phyloP scores from a whole-genome alignment of 2,888 invertebrate genomes.

The Erebia epiphron region DNA sequence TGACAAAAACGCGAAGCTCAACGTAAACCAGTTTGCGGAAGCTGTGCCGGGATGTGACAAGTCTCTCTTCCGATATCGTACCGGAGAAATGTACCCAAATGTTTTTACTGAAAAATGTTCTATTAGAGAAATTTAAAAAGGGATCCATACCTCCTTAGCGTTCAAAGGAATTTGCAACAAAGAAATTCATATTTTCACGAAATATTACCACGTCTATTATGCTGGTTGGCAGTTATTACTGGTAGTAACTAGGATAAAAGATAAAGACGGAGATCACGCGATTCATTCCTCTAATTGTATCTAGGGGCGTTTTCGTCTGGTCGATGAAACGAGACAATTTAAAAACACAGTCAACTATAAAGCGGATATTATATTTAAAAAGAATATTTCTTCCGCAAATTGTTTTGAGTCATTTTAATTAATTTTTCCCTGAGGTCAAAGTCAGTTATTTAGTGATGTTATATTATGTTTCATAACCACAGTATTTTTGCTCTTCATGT shows the following conservation, averaged over 20 bases:
- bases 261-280: conserved; percentile 67
- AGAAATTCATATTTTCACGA: conserved; percentile 52
- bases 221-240: conserved; percentile 59
- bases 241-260: conserved; percentile 59
- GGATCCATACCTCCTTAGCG: conserved; percentile 32
- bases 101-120: conserved; percentile 30
- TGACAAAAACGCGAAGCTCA: conserved; percentile 61
- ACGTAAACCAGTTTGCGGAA: conserved; percentile 61
- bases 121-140: conserved; percentile 27
- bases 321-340: conserved; percentile 45
- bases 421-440: conserved; percentile 22
- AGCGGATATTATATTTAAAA: conserved; percentile 41
- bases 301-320: conserved; percentile 50
- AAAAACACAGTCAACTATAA: conserved; percentile 38
- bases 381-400: conserved; percentile 29
- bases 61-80: conserved; percentile 36
- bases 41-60: conserved; percentile 43
- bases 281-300: conserved; percentile 71
- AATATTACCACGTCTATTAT: conserved; percentile 58
- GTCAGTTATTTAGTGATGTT: conserved; percentile 10
- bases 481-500: neutral
- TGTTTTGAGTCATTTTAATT: conserved; percentile 30
- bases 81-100: conserved; percentile 30
- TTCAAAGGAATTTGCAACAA: conserved; percentile 52
- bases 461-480: neutral